Conservation (phyloP, 2,888 invertebrate genomes). For the Chaetoderma sp. region DNA sequence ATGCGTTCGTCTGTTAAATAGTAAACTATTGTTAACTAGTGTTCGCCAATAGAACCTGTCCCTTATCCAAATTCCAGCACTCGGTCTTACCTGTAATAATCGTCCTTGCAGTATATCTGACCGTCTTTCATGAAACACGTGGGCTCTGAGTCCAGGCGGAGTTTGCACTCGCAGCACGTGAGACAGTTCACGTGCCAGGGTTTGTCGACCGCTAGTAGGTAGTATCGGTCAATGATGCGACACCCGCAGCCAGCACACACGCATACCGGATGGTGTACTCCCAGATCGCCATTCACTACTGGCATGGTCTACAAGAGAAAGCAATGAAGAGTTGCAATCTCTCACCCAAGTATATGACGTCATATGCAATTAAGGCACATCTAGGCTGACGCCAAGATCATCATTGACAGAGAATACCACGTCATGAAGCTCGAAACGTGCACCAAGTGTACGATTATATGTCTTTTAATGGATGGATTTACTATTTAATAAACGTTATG, state of each 20-base stretch:
- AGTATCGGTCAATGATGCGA: conserved; percentile 86
- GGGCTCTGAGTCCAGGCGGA: conserved; percentile 88
- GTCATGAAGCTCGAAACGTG: no score
- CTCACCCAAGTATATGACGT: background rate
- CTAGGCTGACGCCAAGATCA: background rate
- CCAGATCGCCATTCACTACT: conserved; percentile 31
- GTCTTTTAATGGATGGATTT: no score
- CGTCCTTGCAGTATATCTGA: conserved; percentile 95
- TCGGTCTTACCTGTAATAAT: conserved; percentile 94
- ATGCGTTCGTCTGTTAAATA: no score
- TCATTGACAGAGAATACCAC: background rate
- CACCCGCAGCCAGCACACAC: conserved; percentile 89
- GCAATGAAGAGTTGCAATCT: conserved; percentile 2
- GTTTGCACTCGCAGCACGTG: conserved; percentile 87
- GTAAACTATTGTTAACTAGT: no score
- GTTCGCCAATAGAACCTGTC: no score
- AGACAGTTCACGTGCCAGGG: conserved; percentile 94
- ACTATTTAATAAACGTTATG: no score
- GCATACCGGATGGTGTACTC: conserved; percentile 39
- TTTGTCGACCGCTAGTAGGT: conserved; percentile 90
- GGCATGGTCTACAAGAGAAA: conserved; percentile 43
- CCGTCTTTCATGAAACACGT: conserved; percentile 94
- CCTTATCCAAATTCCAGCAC: no score
- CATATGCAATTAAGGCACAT: background rate
- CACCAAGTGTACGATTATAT: no score